Percentiles rank a stretch among this genome's conserved stretches.
These are phyloP conservation scores for Drosophila maculinotata DNA, from an alignment of 2,888 invertebrate species.

Conservation along the genomic window DNA sequence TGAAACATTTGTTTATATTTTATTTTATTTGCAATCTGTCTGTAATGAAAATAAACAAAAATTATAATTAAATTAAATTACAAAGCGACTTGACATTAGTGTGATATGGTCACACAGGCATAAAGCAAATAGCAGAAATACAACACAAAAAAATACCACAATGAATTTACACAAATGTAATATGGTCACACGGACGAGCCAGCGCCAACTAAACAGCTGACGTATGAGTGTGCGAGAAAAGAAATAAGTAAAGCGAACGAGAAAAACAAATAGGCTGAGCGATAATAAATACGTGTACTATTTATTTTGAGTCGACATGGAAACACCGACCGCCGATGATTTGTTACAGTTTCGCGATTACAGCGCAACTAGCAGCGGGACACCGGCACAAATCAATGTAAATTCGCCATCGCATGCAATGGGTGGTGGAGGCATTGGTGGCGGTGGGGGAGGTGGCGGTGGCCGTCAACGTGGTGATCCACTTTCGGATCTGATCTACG, in stretches of 20 bases:
- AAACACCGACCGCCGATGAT: conserved; percentile 85
- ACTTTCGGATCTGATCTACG: conserved; percentile 83
- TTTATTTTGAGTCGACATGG: conserved; percentile 53
- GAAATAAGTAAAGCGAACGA: background rate
- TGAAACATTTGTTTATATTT: too few relatives aligned
- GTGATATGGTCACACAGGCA: too few relatives aligned
- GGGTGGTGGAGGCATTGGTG: conserved; percentile 37
- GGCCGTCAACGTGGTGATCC: conserved; percentile 81
- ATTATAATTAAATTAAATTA: too few relatives aligned
- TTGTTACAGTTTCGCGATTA: conserved; percentile 91
- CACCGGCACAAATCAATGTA: conserved; percentile 89
- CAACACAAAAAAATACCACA: conserved; percentile 1
- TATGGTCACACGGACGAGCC: conserved; percentile 38
- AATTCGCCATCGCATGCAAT: conserved; percentile 86
- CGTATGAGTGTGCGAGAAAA: conserved; percentile 47
- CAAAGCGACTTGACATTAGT: too few relatives aligned
- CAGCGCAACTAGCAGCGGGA: conserved; percentile 84
- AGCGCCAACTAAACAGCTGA: conserved; percentile 55
- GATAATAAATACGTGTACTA: conserved; percentile 47
- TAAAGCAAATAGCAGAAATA: too few relatives aligned
- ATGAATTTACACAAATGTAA: background rate
- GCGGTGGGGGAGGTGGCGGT: conserved; percentile 28
- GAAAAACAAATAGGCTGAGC: conserved; percentile 44
- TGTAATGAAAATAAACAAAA: too few relatives aligned
- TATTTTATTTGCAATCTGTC: too few relatives aligned